Conservation (phyloP, 1,140 invertebrate species). For the Cepaea nemoralis region DNA sequence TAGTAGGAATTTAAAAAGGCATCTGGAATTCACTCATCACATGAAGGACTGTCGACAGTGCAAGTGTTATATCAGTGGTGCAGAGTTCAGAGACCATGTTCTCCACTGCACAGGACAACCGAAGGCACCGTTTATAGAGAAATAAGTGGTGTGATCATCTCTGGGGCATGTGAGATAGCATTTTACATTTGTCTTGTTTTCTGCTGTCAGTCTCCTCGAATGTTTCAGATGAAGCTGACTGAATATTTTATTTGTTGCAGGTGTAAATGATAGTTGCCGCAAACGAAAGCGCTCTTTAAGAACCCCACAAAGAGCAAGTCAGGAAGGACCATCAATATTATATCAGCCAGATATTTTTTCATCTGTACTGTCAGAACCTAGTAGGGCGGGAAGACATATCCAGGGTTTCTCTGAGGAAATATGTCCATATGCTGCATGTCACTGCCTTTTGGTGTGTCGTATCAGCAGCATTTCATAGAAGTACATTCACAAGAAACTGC, state of each 20-base stretch:
- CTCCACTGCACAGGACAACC: neutral
- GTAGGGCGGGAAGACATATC: neutral
- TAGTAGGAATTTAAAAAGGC: constrained; percentile 22
- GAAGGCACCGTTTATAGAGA: neutral
- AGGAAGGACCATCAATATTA: neutral
- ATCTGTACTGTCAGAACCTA: neutral
- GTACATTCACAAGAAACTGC: neutral
- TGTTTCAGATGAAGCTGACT: neutral
- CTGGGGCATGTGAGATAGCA: neutral
- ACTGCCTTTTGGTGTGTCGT: constrained; percentile 10
- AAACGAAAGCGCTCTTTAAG: neutral
- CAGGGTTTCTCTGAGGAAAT: neutral
- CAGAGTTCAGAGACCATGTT: neutral
- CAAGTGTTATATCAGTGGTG: constrained; percentile 19
- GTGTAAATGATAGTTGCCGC: constrained; percentile 9
- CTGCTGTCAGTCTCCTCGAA: no score
- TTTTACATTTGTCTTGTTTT: neutral
- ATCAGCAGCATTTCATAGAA: constrained; percentile 7
- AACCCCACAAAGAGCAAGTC: neutral
- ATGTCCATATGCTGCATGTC: constrained; percentile 3
- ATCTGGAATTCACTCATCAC: constrained; percentile 10
- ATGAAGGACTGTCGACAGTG: constrained; percentile 25
- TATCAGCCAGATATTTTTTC: neutral
- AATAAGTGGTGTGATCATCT: neutral
- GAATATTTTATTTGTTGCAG: constrained; percentile 30